These are phyloP conservation scores for Athripsodes cinereus DNA, from an alignment of 2,888 invertebrate species.

Conservation along the genomic window DNA sequence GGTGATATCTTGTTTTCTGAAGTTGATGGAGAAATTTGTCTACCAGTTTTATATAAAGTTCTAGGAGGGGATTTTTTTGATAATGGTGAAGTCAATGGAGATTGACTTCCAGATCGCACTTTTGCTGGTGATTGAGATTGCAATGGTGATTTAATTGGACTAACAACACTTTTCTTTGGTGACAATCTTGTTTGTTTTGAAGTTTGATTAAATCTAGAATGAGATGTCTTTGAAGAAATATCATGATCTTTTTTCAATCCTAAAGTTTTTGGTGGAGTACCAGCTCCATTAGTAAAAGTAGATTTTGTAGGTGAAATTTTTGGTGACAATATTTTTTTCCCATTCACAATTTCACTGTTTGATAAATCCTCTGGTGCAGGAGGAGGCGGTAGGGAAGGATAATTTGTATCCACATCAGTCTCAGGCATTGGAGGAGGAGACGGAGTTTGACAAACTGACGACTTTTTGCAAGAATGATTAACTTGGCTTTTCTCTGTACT, in stretches of 20 bases:
- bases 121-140: neutral
- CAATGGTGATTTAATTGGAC: neutral
- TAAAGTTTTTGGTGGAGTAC: neutral
- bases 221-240: neutral
- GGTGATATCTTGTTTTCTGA: neutral
- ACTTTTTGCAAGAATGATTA: constrained; percentile 25
- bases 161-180: neutral
- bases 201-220: neutral
- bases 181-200: neutral
- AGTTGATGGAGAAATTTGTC: neutral
- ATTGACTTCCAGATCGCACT: neutral
- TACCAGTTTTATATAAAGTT: neutral
- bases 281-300: constrained; percentile 13
- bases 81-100: constrained; percentile 3
- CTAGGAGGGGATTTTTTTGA: constrained; percentile 28
- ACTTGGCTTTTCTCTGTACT: constrained; percentile 19
- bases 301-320: constrained; percentile 25
- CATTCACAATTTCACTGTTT: constrained; percentile 32
- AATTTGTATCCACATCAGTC: constrained; percentile 22
- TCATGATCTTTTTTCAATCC: neutral
- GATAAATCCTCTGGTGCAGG: constrained; percentile 30
- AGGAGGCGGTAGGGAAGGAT: constrained; percentile 32
- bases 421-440: constrained; percentile 34
- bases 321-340: constrained; percentile 2
- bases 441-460: constrained; percentile 29